These are phyloP conservation scores for Nettapus auritus DNA, from an alignment of 2,113 vertebrate species.

Conservation along the genomic window DNA sequence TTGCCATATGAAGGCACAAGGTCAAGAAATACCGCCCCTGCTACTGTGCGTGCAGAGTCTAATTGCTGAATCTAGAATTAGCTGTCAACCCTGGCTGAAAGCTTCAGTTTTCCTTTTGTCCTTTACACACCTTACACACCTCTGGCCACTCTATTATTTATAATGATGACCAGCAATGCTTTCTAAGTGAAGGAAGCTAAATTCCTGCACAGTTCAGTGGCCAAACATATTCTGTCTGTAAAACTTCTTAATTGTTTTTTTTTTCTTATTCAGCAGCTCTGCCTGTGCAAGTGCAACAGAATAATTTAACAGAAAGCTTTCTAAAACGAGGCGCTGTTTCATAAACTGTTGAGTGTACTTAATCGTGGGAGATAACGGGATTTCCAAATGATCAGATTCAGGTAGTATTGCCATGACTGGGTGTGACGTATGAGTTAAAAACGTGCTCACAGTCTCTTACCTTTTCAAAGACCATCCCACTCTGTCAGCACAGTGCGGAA, in stretches of 20 bases:
- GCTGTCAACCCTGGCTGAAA: background rate
- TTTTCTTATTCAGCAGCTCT: background rate
- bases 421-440: background rate
- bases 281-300: background rate
- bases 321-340: background rate
- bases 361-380: background rate
- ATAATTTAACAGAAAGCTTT: background rate
- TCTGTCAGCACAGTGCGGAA: background rate
- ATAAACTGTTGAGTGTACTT: background rate
- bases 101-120: background rate
- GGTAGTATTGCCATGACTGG: background rate
- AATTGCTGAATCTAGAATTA: background rate
- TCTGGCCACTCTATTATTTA: background rate
- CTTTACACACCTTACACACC: rapidly evolving
- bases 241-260: background rate
- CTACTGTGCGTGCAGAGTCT: background rate
- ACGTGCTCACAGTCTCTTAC: background rate
- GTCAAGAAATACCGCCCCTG: background rate
- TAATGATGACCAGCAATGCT: background rate
- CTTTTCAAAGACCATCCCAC: background rate
- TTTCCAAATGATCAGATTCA: background rate
- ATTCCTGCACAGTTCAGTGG: background rate
- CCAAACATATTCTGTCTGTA: background rate
- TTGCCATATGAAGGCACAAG: background rate
- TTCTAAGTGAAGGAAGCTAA: background rate